Evolutionary conservation across 2,888 invertebrate species (phyloP), one percentile per base, ranked within the genome.

Genomic region (Pegoplata infirma): DNA sequence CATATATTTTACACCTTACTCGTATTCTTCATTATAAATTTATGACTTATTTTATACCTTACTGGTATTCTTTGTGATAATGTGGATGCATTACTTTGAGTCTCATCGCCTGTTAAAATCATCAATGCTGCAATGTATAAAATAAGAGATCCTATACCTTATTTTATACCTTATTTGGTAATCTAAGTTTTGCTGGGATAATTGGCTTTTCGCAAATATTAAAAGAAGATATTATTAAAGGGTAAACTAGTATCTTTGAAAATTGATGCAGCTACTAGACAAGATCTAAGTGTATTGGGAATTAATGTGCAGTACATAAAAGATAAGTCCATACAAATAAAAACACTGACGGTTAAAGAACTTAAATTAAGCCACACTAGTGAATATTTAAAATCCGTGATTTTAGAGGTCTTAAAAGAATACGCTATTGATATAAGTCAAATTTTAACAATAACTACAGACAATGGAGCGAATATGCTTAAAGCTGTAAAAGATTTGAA

Each of bases 281-380:
- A 71, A 25, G 59, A 71, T 44, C 49, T 69, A 25, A 75, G 68
- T 47, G 56, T 81, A 10, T 40, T 81, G 1, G 64, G 75, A 19
- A 69, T 82, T 17, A 80, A 81, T 68, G 61, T 80, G 3, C 81
- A 81, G 36, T 81, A 75, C 19, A 71, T 75, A 19, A 67, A 80
- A 63, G 67, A 80, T 3, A 58, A 66, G 17, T n/a, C 6, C 7
- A 69, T 81, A 12, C n/a, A 44, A 46, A 76, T 76, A 5, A 81
- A 80, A 72, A 81, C 80, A 14, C 25, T 82, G 14, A 78, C 76
- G 2, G 71, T 81, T 10, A 72, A 68, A 76, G 67, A 82, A 40
- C 58, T 82, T 1, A 72, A 67, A 58, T 7, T 17, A 14, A 47
- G 44, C 25, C 75, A 81, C 46, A 80, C 76, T 25, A 72, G 74